Evolutionary conservation across 2,797 vertebrate genomes (phyloP).

Genomic region (Ataeniobius toweri): DNA sequence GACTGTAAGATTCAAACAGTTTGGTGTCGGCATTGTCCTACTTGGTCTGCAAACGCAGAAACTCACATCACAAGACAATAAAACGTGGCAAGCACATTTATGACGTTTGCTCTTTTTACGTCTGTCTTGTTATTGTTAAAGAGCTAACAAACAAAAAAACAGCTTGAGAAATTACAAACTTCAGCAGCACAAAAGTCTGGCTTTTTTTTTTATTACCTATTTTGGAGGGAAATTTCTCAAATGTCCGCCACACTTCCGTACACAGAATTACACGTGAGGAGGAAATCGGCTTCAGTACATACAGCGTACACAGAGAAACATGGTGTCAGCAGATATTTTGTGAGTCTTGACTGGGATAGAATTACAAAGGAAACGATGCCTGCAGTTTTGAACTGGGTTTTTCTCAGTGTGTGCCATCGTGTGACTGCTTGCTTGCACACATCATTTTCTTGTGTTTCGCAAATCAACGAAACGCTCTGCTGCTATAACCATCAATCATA

Average conservation of each 20-base stretch:
- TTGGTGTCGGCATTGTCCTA: not conserved
- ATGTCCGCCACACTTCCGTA: constrained; percentile 7
- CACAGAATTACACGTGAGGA: constrained; percentile 17
- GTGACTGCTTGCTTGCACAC: constrained; percentile 36
- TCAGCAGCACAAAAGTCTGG: not conserved
- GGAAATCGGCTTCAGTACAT: constrained; percentile 24
- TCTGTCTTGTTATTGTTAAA: not conserved
- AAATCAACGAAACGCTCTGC: constrained; percentile 52
- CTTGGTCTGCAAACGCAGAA: not conserved
- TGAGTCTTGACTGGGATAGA: constrained; percentile 58
- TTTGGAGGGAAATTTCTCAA: constrained; percentile 2
- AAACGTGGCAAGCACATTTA: not conserved
- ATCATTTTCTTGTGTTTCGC: constrained; percentile 57
- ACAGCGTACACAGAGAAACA: constrained; percentile 18
- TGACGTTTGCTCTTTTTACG: not conserved
- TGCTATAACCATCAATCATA: constrained; percentile 59
- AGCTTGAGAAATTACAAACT: constrained; percentile 7
- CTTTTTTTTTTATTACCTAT: not conserved
- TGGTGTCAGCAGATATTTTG: constrained; percentile 60
- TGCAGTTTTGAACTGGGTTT: constrained; percentile 63
- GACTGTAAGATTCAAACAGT: not conserved
- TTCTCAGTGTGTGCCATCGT: constrained; percentile 48
- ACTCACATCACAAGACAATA: not conserved
- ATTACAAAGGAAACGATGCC: constrained; percentile 65
- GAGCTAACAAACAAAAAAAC: constrained; percentile 1